Evolutionary conservation across 1,140 invertebrate species (phyloP), one percentile per base, ranked within the genome.

Genomic region (Leptinotarsa lineolata): DNA sequence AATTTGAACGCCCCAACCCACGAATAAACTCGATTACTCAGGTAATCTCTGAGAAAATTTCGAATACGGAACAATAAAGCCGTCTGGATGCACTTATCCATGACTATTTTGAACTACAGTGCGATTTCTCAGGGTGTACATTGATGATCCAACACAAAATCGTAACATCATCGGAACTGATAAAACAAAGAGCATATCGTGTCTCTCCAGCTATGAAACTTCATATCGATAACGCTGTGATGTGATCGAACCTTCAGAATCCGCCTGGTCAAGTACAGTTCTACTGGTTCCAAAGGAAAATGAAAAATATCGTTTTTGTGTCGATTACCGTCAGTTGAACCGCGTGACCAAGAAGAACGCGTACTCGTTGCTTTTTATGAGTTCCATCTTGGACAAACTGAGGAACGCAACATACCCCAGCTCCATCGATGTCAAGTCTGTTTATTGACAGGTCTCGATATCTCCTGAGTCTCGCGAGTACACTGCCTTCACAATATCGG

Each of bases 401-500:
- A 60, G 81, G 2, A 75, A 30, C 30, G 65, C 18, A 18, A 20
- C 20, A 13, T 68, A 48, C 12, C 18, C 46, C 16, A 44, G 13
- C 22, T 48, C 67, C n/a, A 11, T 68, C 5, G 67, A 68, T 68
- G 44, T 68, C 39, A 18, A 45, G n/a, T 68, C 67, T 5, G 44
- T 30, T 18, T 54, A 48, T 68, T 68, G 67, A 30, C 44, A 68
- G 16, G 30, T 68, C 12, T 20, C 18, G 12, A n/a, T 67, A 45
- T n/a, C n/a, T 18, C 24, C 22, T 11, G 13, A 11, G n/a, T 21
- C 18, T 77, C n/a, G n/a, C 76, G 12, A 74, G 67, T 63, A 76
- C 64, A 83, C 87, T 0, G 86, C 85, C 0, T 88, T 88, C 68
- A 79, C 83, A 8, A 83, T 85, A 0, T 82, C 81, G 18, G 20